phyloP scores from a whole-genome alignment of 2,797 vertebrate species.

The Perodicticus potto region DNA sequence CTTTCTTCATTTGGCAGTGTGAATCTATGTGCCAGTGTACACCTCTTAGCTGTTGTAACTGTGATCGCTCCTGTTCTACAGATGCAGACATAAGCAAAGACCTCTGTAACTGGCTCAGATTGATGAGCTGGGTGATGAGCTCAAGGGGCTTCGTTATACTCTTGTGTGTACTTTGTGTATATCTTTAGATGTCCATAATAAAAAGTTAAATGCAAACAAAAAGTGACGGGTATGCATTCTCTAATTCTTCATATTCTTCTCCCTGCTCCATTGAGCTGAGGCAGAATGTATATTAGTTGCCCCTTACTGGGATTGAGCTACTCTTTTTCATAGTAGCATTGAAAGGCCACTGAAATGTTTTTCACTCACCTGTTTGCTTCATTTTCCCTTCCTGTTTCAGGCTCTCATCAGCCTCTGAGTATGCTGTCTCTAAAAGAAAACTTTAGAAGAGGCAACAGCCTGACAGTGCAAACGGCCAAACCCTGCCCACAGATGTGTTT shows the following conservation, averaged over 20 bases:
- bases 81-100: no score
- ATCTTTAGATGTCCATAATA: neutral
- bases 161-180: neutral
- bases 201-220: neutral
- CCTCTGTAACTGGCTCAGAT: neutral
- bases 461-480: neutral
- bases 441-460: slow-evolving; percentile 41
- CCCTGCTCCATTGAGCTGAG: neutral
- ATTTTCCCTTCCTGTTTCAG: neutral
- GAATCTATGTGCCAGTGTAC: neutral
- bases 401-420: neutral
- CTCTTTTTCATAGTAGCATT: neutral
- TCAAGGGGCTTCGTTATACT: neutral
- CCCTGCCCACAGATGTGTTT: neutral
- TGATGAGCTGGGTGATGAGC: neutral
- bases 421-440: neutral
- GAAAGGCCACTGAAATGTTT: neutral
- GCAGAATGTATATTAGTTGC: neutral
- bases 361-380: neutral
- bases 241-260: neutral
- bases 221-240: neutral
- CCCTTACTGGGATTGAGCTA: neutral
- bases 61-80: neutral
- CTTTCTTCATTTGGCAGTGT: neutral
- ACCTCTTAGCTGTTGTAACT: neutral